phyloP scores from a whole-genome alignment of 2,797 vertebrate genomes.

The Enteromius afrohamiltoni region DNA sequence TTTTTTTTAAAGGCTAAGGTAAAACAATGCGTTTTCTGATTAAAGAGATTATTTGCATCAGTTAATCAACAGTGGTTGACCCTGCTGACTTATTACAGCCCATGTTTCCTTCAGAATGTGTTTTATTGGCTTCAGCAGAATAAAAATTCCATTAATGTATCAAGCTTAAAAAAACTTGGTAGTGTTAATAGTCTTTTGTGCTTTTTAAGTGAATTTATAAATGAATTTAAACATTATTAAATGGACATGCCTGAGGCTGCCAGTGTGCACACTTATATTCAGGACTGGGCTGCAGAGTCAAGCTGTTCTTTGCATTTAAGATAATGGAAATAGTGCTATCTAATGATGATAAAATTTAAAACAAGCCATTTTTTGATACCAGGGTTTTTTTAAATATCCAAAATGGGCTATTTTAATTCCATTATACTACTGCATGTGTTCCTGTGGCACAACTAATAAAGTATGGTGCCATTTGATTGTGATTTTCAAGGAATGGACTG shows the following conservation, averaged over 20 bases:
- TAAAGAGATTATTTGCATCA: not conserved
- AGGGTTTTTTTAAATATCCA: not conserved
- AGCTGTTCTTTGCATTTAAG: conserved; percentile 35
- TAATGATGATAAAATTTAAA: conserved; percentile 41
- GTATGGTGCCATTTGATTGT: not conserved
- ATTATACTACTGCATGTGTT: not conserved
- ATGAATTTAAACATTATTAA: conserved; percentile 38
- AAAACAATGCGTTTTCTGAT: not conserved
- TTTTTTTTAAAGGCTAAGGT: not conserved
- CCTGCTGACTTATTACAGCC: not conserved
- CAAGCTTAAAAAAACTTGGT: conserved; percentile 1
- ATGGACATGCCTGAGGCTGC: conserved; percentile 33
- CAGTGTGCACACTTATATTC: conserved; percentile 13
- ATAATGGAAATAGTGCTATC: not conserved
- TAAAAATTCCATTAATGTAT: conserved; percentile 37
- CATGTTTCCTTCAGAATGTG: not conserved
- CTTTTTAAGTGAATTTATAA: conserved; percentile 17
- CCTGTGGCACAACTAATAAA: not conserved
- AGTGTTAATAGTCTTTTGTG: conserved; percentile 44
- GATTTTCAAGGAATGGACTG: not conserved
- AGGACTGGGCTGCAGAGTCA: conserved; percentile 25
- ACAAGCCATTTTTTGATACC: conserved; percentile 9
- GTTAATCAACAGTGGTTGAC: conserved; percentile 19
- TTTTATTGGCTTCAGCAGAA: conserved; percentile 18
- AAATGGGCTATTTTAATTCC: not conserved